Conservation (phyloP, 2,888 invertebrate genomes). For the Gymnoscelis rufifasciata region DNA sequence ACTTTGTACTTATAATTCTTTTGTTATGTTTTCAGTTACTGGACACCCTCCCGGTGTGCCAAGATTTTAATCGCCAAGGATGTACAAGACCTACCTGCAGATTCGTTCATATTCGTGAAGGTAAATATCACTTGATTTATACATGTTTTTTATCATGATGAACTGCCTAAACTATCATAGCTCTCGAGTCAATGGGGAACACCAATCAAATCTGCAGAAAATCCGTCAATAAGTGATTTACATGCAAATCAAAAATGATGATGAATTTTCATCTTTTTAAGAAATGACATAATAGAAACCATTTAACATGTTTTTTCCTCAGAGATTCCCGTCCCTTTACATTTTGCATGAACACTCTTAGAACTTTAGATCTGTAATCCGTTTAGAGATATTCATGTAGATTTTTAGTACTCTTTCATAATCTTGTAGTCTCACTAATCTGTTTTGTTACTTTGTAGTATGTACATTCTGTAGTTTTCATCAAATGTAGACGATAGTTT, state of each 20-base stretch:
- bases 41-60: constrained; percentile 99
- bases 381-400: constrained; percentile 13
- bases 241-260: no score
- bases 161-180: no score
- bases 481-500: constrained; percentile 14
- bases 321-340: constrained; percentile 14
- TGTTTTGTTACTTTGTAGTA: neutral
- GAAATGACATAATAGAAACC: no score
- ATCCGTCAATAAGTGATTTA: no score
- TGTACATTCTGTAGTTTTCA: constrained; percentile 16
- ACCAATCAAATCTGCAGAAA: neutral
- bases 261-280: no score
- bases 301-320: constrained; percentile 21
- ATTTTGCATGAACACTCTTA: constrained; percentile 22
- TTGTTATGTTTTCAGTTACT: constrained; percentile 91
- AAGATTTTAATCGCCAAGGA: constrained; percentile 99
- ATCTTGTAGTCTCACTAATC: constrained; percentile 15
- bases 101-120: constrained; percentile 98
- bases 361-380: constrained; percentile 16
- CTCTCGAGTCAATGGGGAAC: neutral
- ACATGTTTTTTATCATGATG: neutral
- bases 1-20: constrained; percentile 49
- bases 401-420: constrained; percentile 8
- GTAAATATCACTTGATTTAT: constrained; percentile 67
- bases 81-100: constrained; percentile 98